These are phyloP conservation scores for Selene dorsalis DNA, from an alignment of 2,797 vertebrate genomes.

Conservation along the genomic window DNA sequence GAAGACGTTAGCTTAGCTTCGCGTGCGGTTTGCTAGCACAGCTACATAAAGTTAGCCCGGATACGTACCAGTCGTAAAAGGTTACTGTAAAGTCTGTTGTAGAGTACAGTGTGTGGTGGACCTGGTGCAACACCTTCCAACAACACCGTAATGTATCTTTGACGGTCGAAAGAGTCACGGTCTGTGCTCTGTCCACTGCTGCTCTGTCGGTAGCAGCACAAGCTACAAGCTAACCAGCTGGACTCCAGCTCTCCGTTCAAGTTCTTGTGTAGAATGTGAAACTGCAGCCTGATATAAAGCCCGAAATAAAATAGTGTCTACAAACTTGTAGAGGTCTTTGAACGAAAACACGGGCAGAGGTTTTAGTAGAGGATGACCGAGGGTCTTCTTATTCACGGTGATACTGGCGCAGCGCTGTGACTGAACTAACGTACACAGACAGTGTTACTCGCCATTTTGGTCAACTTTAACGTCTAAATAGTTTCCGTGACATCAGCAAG, in stretches of 20 bases:
- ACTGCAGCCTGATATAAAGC: background rate
- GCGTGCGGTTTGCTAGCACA: slow-evolving; percentile 20
- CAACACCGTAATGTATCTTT: background rate
- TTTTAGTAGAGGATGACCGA: background rate
- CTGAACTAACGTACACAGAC: background rate
- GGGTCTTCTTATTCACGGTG: too few species aligned
- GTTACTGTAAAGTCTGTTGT: background rate
- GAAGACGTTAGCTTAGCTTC: slow-evolving; percentile 38
- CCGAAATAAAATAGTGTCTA: accelerated
- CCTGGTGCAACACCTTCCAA: accelerated
- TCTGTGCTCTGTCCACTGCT: background rate
- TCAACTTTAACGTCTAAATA: too few species aligned
- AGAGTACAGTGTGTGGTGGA: accelerated
- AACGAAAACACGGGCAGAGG: too few species aligned
- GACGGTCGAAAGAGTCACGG: accelerated
- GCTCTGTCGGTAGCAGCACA: background rate
- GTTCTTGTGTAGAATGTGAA: background rate
- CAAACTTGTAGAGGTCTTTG: background rate
- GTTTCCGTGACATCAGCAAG: background rate
- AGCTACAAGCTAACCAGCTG: background rate
- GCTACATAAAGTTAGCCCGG: background rate
- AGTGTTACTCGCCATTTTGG: background rate
- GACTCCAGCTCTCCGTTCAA: background rate
- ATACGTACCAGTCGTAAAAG: background rate
- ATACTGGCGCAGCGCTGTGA: background rate